A percentile compares a stretch with the other conserved stretches of the same genome.
Conservation (phyloP, 2,888 invertebrate species). For the Hirtodrosophila alboralis region DNA sequence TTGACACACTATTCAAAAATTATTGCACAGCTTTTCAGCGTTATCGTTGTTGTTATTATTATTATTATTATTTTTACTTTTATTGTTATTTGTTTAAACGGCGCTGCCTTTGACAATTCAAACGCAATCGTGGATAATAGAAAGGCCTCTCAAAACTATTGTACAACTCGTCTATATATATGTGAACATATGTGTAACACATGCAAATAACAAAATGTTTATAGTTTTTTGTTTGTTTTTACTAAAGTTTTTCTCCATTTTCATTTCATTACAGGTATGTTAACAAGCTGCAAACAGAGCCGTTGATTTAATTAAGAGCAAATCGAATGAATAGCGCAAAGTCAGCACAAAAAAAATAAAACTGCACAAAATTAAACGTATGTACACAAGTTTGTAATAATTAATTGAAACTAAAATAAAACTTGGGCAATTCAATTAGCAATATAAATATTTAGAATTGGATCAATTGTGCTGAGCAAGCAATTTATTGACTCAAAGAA, state of each 20-base stretch:
- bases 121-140: constrained; percentile 44
- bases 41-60: constrained; percentile 25
- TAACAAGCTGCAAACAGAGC: constrained; percentile 45
- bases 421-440: constrained; percentile 31
- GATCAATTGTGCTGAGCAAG: neutral
- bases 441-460: constrained; percentile 16
- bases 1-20: constrained; percentile 78
- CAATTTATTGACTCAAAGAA: no score
- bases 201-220: constrained; percentile 48
- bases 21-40: constrained; percentile 73
- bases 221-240: constrained; percentile 34
- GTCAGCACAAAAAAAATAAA: constrained; percentile 11
- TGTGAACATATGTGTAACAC: constrained; percentile 19
- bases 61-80: constrained; percentile 3
- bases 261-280: constrained; percentile 68
- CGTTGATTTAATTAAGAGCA: constrained; percentile 58
- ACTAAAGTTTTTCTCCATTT: constrained; percentile 37
- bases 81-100: constrained; percentile 34
- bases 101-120: constrained; percentile 44
- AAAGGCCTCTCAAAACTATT: constrained; percentile 38
- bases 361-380: constrained; percentile 2
- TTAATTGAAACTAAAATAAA: constrained; percentile 20
- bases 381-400: constrained; percentile 13
- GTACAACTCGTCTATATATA: no score
- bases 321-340: constrained; percentile 34